A percentile compares a stretch with the other conserved stretches of the same genome.
phyloP scores from a whole-genome alignment of 1,140 invertebrate genomes.

The Saccostrea glomerata region DNA sequence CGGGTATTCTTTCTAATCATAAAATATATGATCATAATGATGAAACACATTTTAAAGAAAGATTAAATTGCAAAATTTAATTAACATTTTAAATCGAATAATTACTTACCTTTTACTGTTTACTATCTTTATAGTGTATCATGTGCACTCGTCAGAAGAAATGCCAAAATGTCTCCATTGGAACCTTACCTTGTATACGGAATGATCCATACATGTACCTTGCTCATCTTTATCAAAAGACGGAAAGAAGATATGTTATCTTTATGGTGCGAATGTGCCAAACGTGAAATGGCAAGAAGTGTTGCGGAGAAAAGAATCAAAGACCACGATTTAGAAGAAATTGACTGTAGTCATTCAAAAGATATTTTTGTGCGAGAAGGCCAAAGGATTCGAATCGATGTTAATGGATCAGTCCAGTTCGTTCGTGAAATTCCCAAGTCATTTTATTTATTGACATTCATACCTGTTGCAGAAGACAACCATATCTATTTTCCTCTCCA shows the following conservation, averaged over 20 bases:
- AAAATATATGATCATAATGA: neutral
- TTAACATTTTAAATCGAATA: too few relatives aligned
- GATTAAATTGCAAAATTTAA: neutral
- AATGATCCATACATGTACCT: neutral
- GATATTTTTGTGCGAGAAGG: slow-evolving; percentile 6
- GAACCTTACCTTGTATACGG: slow-evolving; percentile 5
- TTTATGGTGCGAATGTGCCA: neutral
- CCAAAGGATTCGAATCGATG: neutral
- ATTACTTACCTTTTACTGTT: neutral
- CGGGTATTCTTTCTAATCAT: neutral
- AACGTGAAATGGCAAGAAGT: neutral
- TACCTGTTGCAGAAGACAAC: neutral
- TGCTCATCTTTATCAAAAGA: neutral
- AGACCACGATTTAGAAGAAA: neutral
- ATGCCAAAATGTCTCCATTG: neutral
- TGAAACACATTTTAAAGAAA: neutral
- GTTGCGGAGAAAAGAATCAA: neutral
- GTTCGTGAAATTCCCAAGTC: neutral
- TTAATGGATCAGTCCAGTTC: neutral
- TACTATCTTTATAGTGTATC: neutral
- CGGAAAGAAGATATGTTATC: neutral
- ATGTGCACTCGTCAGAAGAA: neutral
- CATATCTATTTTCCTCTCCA: neutral
- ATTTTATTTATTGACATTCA: neutral
- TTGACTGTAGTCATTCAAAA: neutral